Evolutionary conservation across 2,888 invertebrate species (phyloP), one percentile per base, ranked within the genome.

Genomic region (Harpagoxenus sublaevis): DNA sequence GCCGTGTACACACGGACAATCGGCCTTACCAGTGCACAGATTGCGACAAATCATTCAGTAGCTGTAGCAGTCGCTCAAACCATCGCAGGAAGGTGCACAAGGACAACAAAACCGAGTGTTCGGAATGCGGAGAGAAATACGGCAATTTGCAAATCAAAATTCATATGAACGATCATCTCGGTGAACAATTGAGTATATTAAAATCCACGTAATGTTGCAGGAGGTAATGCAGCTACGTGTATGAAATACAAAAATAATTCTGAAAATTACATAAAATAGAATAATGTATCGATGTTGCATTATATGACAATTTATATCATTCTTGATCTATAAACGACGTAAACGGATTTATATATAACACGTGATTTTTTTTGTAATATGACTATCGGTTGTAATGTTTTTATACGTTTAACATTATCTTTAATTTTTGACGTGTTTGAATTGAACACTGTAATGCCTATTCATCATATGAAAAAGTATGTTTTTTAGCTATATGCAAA

Each of bases 151-250:
- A 89, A 65, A 78, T 92, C 48, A 85, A 87, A 84, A 85, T 92
- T 66, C 91, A 92, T 74, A 82, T 92, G 60, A 91, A 90, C n/a
- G 90, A 90, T 23, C 91, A 91, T 79, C 60, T 91, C 8, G 89
- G 89, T 5, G 92, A 92, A 55, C 91, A 91, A 78, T 81, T 91
- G 15, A 86, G 83, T 10, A 62, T 82, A 62, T 79, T 91, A 51
- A 42, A 88, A 65, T 63, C 60, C 48, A 48, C 51, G 39, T 63
- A 89, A 31, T 48, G 4, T 28, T 12, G 9, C 23, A 15, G 2
- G 2, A 18, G 18, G 0, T 74, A 9, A 74, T 28, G 3, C 18
- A 74, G 6, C 45, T 60, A 42, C 3, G 15, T 12, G 9, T 28
- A 42, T 1, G 3, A 9, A 0, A n/a, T 51, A 18, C 10, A 31